Evolutionary conservation across 2,797 vertebrate genomes (phyloP), one percentile per base, ranked within the genome.

Genomic region (Sibirionetta formosa): DNA sequence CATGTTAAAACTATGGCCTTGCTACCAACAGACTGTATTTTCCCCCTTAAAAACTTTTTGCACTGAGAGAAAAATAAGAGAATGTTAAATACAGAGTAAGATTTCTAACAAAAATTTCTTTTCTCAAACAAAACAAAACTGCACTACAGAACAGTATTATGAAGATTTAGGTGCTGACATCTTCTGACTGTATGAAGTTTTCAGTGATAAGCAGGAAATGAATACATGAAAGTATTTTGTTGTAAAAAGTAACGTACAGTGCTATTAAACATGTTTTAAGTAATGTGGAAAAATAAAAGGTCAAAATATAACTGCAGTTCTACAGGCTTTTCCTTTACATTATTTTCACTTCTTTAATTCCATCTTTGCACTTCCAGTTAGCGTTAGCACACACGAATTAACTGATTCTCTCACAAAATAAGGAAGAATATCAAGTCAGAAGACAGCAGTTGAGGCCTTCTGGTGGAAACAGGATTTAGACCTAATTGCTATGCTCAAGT

Each of bases 181-280:
- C 91, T 90, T 89, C 29, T 65, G 64, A 93, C 73, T 90, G 38
- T 94, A 82, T 93, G 77, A 97, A 84, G 54, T 63, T 81, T 84
- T 95, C 54, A 82, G 24, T 81, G 90, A 82, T 26, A 90, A 77
- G 58, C 51, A 61, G 56, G 33, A 96, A 94, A 84, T 50, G 5
- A 95, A 88, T 38, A 88, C 20, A 71, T 92, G 68, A 95, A 95
- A 92, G 88, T 93, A 95, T 94, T 94, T 96, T 96, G 83, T 96
- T 96, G 93, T 97, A 96, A 97, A 96, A 97, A 95, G 51, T 72
- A 56, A 81, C 35, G 88, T 79, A 95, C 51, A 97, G 88, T 96
- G 93, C 96, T 96, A 95, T 96, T 97, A 97, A 83, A 89, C 92
- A 96, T 96, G 88, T 94, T 95, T 96, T 94, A 95, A 93, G 66